Evolutionary conservation across 2,888 invertebrate species (phyloP), one percentile per base, ranked within the genome.

Genomic region (Drosophila prostipennis): DNA sequence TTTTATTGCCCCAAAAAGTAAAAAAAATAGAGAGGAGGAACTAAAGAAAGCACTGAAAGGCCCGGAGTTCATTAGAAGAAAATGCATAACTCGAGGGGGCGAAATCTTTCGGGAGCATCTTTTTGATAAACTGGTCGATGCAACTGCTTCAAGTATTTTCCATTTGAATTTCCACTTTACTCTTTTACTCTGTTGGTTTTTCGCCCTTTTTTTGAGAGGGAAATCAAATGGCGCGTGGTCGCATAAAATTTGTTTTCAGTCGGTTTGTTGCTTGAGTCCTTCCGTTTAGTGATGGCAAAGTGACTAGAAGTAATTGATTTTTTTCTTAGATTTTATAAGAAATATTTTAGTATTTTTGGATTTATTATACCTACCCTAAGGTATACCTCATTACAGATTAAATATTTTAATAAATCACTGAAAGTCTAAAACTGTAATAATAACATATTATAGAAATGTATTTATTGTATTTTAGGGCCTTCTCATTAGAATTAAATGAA

Each of bases 151-250:
- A 67, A 67, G 64, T 65, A 65, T 64, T 67, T 67, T 69, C 59
- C 74, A 70, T 72, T 69, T 78, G 76, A 56, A 49, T 71, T 46
- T 56, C 36, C 51, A 64, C 57, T 49, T 60, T 46, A 40, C 70
- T 64, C 34, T 11, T 34, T 59, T 75, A 57, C 61, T 49, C 11
- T 32, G 29, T 16, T 34, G 53, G 19, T 43, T 56, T 42, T 26
- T 0, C 13, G 13, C 45, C 11, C 8, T 13, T 32, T 59, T 52
- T 51, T 43, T 37, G 23, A 61, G 16, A 61, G 64, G 69, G 65
- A 72, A 81, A 73, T 79, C 87, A 81, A 81, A 81, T 81, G 81
- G 69, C 74, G 85, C 85, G 87, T 81, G 77, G 79, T 77, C 64
- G 69, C 81, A 78, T 87, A 56, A 72, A 72, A 72, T 53, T 57